Base-by-base conservation (phyloP, 64 coral and sea anemone species). In the Porites australiensis region DNA sequence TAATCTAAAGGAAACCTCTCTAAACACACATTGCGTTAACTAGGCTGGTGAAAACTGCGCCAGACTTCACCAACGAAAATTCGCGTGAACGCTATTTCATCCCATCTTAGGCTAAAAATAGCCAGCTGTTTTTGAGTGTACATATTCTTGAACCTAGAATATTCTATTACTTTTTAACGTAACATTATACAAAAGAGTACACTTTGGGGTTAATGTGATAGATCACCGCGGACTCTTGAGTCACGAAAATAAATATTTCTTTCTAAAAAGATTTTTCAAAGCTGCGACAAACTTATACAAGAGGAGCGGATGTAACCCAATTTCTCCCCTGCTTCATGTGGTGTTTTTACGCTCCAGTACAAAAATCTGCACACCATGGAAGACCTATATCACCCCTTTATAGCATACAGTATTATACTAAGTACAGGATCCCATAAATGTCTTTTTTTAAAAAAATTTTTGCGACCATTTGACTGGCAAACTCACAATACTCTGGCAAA, bases 121-220 rank as follows among this genome's bases (percentile, higher is more conserved):
- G 81, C 81, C 57, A 68, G 61, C 18, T 84, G 61, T 84, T 83
- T 74, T 65, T 53, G 69, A 84, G 81, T 84, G 81, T 84, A 84
- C 81, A 84, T 50, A 84, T 84, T 84, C 81, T 64, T 11, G 16
- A 44, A 44, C 61, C 81, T 65, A 84, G 81, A 84, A 84, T 84
- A 84, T 84, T 84, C 81, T 50, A 84, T 84, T 84, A 84, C 81
- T 84, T 84, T 84, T 84, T 50, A 68, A 43, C 81, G 81, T 84
- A 84, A 84, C 81, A 84, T 84, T 84, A 84, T 84, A 84, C 81
- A 84, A 84, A 84, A 84, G 81, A 84, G 81, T 84, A 84, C 81
- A 84, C 81, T 84, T 84, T 65, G 20, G 20, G 81, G 81, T 84
- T 84, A 84, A 84, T 68, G 62, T 51, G 62, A 84, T 68, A 84